Evolutionary conservation across 1,140 invertebrate species (phyloP), one percentile per base, ranked within the genome.

Genomic region (Drosophila dunni): DNA sequence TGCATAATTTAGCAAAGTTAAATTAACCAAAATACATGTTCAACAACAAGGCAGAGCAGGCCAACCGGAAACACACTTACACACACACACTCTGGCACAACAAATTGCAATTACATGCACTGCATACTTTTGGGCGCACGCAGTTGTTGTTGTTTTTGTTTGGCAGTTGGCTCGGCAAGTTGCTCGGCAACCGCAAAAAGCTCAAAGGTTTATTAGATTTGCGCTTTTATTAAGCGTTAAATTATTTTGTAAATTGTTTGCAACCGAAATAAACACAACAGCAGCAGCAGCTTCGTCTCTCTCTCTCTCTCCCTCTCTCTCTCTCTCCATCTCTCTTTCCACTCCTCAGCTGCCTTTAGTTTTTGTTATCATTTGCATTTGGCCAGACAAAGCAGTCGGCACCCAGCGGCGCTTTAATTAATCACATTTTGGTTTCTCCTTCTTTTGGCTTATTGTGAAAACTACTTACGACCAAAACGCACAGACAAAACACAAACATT

Each of bases 161-260:
- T 64, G 38, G 58, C 24, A 24, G 57, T 68, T 75, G 72, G 60
- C 53, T 57, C 24, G 53, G 56, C 62, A 40, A 65, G 48, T 72
- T 72, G 62, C 60, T 66, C 42, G 48, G 61, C 48, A 66, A 51
- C 80, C 80, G 54, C 84, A 81, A 88, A 79, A 77, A 83, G 84
- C 83, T 88, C 85, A 89, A 89, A 89, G 84, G 84, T 89, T 89
- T 89, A 89, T 89, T 89, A 89, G 84, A 89, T 89, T 89, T 89
- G 75, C 54, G 78, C 84, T 73, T 89, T 89, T 89, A 89, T 89
- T 89, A 89, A 89, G 84, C 84, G 84, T 89, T 89, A 89, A 89
- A 89, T 89, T 89, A 89, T 89, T 89, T 89, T 62, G 84, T 60
- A 89, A 89, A 89, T 84, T 89, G 80, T 89, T 81, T 83, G 72